phyloP scores from a whole-genome alignment of 2,888 invertebrate genomes.

The Nomada goodeniana region DNA sequence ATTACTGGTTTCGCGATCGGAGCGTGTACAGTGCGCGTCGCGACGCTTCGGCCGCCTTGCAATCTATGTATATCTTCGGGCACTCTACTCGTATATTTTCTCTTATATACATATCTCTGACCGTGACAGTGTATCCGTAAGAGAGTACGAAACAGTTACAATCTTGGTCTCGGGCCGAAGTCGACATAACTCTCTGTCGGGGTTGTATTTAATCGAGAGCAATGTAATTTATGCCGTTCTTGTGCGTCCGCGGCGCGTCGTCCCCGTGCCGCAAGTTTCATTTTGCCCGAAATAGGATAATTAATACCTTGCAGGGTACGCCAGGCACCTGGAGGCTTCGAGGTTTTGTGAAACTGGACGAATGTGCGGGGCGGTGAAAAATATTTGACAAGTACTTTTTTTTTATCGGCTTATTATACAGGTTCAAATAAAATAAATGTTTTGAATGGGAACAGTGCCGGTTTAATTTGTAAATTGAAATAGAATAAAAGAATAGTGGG shows the following conservation, averaged over 20 bases:
- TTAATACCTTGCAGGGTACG: slow-evolving; percentile 10
- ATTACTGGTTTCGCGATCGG: slow-evolving; percentile 45
- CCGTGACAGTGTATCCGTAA: slow-evolving; percentile 48
- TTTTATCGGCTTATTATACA: too few relatives aligned
- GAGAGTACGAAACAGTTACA: slow-evolving; percentile 57
- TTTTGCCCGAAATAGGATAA: slow-evolving; percentile 39
- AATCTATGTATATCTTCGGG: slow-evolving; percentile 43
- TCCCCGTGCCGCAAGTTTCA: slow-evolving; percentile 15
- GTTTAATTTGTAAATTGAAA: too few relatives aligned
- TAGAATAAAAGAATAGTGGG: too few relatives aligned
- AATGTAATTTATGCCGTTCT: slow-evolving; percentile 50
- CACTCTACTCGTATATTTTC: slow-evolving; percentile 46
- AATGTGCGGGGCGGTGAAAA: too few relatives aligned
- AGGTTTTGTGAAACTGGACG: too few relatives aligned
- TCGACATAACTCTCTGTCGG: slow-evolving; percentile 51
- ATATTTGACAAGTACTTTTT: too few relatives aligned
- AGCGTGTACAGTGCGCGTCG: neutral
- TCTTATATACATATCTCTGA: slow-evolving; percentile 28
- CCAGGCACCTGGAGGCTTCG: too few relatives aligned
- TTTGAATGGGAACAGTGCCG: too few relatives aligned
- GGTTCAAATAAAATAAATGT: too few relatives aligned
- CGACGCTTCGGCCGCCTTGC: slow-evolving; percentile 17
- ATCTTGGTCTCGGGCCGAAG: slow-evolving; percentile 40
- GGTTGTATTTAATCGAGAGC: slow-evolving; percentile 52
- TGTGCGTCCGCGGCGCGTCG: slow-evolving; percentile 27